Conservation (phyloP, 64 coral and sea anemone species). For the Orbicella faveolata region DNA sequence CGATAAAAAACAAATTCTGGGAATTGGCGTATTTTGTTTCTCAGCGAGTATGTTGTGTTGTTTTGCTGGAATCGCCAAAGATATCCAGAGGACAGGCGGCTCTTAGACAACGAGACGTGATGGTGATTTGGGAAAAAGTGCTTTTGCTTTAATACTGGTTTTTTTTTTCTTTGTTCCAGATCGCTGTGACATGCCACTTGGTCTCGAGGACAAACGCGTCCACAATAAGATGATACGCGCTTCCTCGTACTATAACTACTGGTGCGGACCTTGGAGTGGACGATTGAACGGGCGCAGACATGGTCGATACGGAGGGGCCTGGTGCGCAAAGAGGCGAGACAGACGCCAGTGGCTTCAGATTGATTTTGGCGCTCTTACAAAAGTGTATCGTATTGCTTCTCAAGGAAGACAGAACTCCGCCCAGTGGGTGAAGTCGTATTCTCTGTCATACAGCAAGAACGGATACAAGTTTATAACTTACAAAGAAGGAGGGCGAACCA, state of each 20-base stretch:
- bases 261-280: constrained; percentile 43
- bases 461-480: constrained; percentile 33
- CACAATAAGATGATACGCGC: constrained; percentile 41
- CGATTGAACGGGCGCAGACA: constrained; percentile 42
- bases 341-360: constrained; percentile 67
- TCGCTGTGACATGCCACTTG: constrained; percentile 63
- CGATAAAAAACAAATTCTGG: no score
- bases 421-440: constrained; percentile 76
- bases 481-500: constrained; percentile 36
- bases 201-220: constrained; percentile 36
- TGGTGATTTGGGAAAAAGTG: not conserved
- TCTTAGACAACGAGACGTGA: not conserved
- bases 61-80: no score
- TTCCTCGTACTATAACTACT: constrained; percentile 53
- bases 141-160: not conserved
- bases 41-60: no score
- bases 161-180: constrained; percentile 45
- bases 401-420: constrained; percentile 70
- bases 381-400: constrained; percentile 51
- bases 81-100: no score
- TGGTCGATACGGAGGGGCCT: constrained; percentile 64
- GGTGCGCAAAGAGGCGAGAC: constrained; percentile 65
- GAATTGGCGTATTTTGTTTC: no score
- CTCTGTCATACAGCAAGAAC: constrained; percentile 45
- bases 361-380: constrained; percentile 66